These are phyloP conservation scores for Diadegma fenestrale DNA, from an alignment of 2,888 invertebrate genomes.

Conservation along the genomic window DNA sequence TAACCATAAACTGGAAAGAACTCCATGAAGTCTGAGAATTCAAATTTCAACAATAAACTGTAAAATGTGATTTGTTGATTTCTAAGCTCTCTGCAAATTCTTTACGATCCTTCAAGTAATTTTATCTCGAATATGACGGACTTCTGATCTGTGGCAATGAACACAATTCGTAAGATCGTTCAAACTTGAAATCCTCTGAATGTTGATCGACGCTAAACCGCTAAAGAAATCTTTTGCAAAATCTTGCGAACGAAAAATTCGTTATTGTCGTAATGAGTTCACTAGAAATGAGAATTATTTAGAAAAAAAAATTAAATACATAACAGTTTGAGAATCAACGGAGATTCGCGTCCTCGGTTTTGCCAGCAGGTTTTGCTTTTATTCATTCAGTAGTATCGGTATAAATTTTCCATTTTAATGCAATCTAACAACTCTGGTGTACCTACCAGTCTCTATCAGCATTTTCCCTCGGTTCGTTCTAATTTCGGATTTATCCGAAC, in stretches of 20 bases:
- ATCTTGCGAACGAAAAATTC: background rate
- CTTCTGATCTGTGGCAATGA: background rate
- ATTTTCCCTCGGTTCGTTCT: constrained; percentile 50
- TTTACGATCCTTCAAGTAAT: background rate
- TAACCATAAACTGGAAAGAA: background rate
- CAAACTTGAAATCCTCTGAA: background rate
- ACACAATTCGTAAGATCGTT: background rate
- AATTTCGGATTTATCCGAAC: constrained; percentile 49
- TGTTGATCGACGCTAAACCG: background rate
- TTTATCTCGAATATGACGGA: background rate
- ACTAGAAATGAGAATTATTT: background rate
- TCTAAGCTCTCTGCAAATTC: background rate
- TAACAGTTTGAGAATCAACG: background rate
- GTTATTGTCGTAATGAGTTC: background rate
- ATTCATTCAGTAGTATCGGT: constrained; percentile 59
- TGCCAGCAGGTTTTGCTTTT: constrained; percentile 11
- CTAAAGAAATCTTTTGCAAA: background rate
- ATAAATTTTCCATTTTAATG: constrained; percentile 54
- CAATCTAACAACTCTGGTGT: constrained; percentile 49
- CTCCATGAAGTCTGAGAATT: background rate
- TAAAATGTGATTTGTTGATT: background rate
- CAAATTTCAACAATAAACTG: background rate
- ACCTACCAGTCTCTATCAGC: constrained; percentile 35
- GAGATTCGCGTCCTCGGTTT: background rate
- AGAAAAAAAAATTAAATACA: background rate